Evolutionary conservation across 2,888 invertebrate species (phyloP), one percentile per base, ranked within the genome.

Genomic region (Panopea generosa): DNA sequence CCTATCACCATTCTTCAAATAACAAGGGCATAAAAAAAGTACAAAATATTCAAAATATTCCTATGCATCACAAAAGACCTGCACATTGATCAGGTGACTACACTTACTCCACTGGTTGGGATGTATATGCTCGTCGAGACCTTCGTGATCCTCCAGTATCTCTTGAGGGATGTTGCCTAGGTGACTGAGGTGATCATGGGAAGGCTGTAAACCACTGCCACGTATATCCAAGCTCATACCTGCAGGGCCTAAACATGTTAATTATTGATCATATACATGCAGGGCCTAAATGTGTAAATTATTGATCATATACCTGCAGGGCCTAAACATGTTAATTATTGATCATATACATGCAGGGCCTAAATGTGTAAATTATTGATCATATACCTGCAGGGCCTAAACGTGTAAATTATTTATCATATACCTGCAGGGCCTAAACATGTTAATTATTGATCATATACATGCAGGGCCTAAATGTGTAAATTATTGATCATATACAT

Each of bases 31-130:
- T n/a, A n/a, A n/a, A n/a, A n/a, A n/a, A n/a, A n/a, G n/a, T n/a
- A n/a, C n/a, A n/a, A n/a, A n/a, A n/a, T n/a, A n/a, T n/a, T n/a
- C n/a, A n/a, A n/a, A n/a, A n/a, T n/a, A n/a, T n/a, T n/a, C n/a
- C n/a, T n/a, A n/a, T n/a, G n/a, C n/a, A n/a, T n/a, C n/a, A n/a
- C n/a, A n/a, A n/a, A n/a, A n/a, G n/a, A n/a, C n/a, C n/a, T n/a
- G n/a, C n/a, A n/a, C n/a, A n/a, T n/a, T n/a, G n/a, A n/a, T n/a
- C n/a, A n/a, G n/a, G n/a, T n/a, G n/a, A n/a, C n/a, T 11, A 50
- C 24, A 87, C 89, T 85, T 83, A 89, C 89, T 87, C 87, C 87
- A 89, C 70, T 87, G 87, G 63, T 87, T 86, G 53, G 83, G 81
- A 47, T 83, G 81, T 24, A 82, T 76, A 43, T 82, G 85, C 53